A percentile compares a stretch with the other conserved stretches of the same genome.
These are phyloP conservation scores for Drosophila nigrodunni DNA, from an alignment of 1,140 invertebrate genomes.

Conservation along the genomic window DNA sequence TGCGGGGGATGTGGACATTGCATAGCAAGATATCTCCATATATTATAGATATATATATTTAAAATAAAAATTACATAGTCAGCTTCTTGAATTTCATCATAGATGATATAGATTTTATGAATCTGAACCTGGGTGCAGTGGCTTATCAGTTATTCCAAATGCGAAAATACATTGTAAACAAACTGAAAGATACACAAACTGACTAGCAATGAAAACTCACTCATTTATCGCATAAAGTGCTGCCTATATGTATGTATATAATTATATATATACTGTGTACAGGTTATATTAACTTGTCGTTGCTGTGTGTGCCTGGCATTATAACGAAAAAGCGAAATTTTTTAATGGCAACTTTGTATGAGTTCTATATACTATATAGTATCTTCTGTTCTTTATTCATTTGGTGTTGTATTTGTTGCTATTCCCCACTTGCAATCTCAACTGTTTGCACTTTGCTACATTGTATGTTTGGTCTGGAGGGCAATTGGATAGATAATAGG, in stretches of 20 bases:
- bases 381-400: slow-evolving; percentile 3
- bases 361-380: slow-evolving; percentile 5
- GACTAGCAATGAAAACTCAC: slow-evolving; percentile 25
- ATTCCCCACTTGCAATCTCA: slow-evolving; percentile 35
- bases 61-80: background rate
- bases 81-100: background rate
- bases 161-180: slow-evolving; percentile 3
- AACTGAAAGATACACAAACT: slow-evolving; percentile 16
- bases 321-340: background rate
- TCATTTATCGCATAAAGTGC: slow-evolving; percentile 1
- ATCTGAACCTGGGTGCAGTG: slow-evolving; percentile 25
- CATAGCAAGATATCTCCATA: background rate
- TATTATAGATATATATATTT: background rate
- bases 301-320: slow-evolving; percentile 13
- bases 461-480: slow-evolving; percentile 30
- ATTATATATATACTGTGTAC: slow-evolving; percentile 10
- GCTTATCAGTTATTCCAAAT: slow-evolving; percentile 33
- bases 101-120: slow-evolving; percentile 4
- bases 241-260: background rate
- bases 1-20: background rate
- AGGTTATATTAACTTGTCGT: background rate
- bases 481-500: slow-evolving; percentile 50
- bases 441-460: slow-evolving; percentile 64
- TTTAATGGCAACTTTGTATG: background rate
- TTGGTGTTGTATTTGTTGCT: slow-evolving; percentile 4